phyloP scores from a whole-genome alignment of 2,797 vertebrate genomes.

The Distichodus sexfasciatus region DNA sequence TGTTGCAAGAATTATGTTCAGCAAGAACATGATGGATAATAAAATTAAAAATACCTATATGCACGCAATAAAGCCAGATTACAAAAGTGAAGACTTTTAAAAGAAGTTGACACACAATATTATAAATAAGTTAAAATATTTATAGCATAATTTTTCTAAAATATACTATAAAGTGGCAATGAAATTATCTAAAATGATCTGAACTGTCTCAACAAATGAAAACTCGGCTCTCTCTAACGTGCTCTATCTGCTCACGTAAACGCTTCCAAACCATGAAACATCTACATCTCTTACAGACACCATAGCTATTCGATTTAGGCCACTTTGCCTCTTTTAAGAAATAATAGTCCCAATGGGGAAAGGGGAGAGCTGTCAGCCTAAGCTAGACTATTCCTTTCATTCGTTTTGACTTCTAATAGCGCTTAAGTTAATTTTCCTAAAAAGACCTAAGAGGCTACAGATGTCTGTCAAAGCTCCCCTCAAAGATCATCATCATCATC shows the following conservation, averaged over 20 bases:
- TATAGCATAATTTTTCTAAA: too few species aligned
- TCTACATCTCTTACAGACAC: neutral
- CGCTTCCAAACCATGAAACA: neutral
- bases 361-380: neutral
- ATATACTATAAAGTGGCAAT: too few species aligned
- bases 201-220: neutral
- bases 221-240: neutral
- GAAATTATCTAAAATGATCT: neutral
- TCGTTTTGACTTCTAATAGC: neutral
- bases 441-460: conserved; percentile 6
- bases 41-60: too few species aligned
- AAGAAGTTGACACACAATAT: too few species aligned
- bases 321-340: neutral
- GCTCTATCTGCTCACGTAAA: neutral
- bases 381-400: neutral
- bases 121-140: too few species aligned
- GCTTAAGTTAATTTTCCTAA: conserved; percentile 20
- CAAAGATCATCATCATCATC: conserved; percentile 29
- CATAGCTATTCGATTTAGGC: neutral
- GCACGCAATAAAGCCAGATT: too few species aligned
- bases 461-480: conserved; percentile 36
- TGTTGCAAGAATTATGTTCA: too few species aligned
- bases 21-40: too few species aligned
- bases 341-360: conserved; percentile 10
- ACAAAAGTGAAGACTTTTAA: too few species aligned